Evolutionary conservation across 2,797 vertebrate genomes (phyloP).

Genomic region (Anableps anableps): DNA sequence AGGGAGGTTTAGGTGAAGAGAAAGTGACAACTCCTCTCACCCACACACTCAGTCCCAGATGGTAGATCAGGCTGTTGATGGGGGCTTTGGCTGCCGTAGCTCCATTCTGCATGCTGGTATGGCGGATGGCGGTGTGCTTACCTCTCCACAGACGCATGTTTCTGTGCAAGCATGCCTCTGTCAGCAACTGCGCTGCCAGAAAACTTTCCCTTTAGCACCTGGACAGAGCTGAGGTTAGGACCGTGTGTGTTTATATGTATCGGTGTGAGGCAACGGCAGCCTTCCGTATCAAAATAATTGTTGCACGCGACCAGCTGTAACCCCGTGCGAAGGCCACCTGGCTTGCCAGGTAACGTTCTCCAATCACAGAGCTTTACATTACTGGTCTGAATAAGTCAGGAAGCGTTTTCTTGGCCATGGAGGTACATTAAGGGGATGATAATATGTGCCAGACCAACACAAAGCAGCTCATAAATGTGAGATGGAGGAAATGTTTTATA

Average conservation of each 20-base stretch:
- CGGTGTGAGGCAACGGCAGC: constrained; percentile 54
- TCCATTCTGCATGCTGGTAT: constrained; percentile 56
- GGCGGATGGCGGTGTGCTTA: constrained; percentile 32
- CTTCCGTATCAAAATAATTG: constrained; percentile 65
- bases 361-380: not conserved
- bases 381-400: not conserved
- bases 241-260: constrained; percentile 64
- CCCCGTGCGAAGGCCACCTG: constrained; percentile 38
- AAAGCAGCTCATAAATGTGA: not conserved
- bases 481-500: not conserved
- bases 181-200: constrained; percentile 54
- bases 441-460: not conserved
- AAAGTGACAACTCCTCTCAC: constrained; percentile 45
- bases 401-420: not conserved
- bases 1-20: constrained; percentile 18
- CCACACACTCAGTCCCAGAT: constrained; percentile 13
- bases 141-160: constrained; percentile 24
- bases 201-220: constrained; percentile 71
- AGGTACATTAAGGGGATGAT: not conserved
- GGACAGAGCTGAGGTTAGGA: constrained; percentile 44
- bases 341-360: constrained; percentile 20
- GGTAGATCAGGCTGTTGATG: constrained; percentile 54
- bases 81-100: constrained; percentile 44
- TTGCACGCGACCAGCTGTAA: constrained; percentile 53
- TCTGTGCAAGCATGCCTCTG: constrained; percentile 44